Base-by-base conservation (phyloP, 1,140 invertebrate genomes). In the Monochamus saltuarius region DNA sequence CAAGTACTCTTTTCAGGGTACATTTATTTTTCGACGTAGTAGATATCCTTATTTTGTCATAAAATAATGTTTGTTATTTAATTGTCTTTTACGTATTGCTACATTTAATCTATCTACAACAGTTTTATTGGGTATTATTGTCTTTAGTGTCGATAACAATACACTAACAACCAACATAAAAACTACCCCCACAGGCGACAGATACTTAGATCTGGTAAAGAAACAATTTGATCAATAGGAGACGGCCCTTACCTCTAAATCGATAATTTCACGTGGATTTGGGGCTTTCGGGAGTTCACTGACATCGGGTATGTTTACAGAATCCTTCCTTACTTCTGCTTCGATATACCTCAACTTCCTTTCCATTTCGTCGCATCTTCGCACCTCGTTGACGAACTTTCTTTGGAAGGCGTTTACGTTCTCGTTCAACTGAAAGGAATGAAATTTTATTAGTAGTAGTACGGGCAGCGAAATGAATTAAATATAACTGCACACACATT, bases 191-290 rank as follows among this genome's bases (percentile, higher is more conserved):
- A 6, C 22, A 3, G 22, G 22, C 6, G 2, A 29, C 22, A 29
- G 22, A 2, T 6, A 17, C 40, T 13, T 42, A 13, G 40, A 3
- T 42, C 2, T 13, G 16, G 7, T 4, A 42, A 42, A 42, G 40
- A 42, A 42, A 42, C n/a, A 17, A 17, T 13, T 42, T 13, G 40
- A 42, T 17, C 16, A 7, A 13, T 13, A 3, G n/a, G n/a, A n/a
- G 22, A 29, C 22, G 6, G 22, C 22, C 22, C 22, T 29, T 13
- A 53, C 92, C 86, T 97, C 95, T 59, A 98, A 81, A 78, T 98
- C 92, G 69, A 97, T 97, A 78, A 98, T 98, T 80, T 97, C 96
- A 59, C 95, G 85, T 7, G 97, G 95, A 74, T 94, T 95, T 4
- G 97, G 97, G 8, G 96, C 96, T 68, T 94, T 79, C 6, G 89